A percentile compares a stretch with the other conserved stretches of the same genome.
Conservation (phyloP, 2,888 invertebrate genomes). For the Plebejus melissa region DNA sequence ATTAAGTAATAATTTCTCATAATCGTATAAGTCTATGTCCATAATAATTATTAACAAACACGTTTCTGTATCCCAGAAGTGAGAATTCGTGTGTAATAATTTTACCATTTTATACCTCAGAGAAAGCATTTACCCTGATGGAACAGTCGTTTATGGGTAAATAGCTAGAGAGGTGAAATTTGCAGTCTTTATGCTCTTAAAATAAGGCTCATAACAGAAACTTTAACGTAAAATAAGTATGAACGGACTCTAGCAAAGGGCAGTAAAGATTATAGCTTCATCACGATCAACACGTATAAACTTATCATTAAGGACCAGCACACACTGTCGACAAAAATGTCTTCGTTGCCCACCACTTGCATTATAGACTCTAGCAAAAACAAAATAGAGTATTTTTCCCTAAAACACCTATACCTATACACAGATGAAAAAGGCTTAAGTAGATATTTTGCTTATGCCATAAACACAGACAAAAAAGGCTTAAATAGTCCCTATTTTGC, state of each 20-base stretch:
- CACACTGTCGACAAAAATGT: background rate
- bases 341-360: background rate
- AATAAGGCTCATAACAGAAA: background rate
- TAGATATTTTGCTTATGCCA: background rate
- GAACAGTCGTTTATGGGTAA: background rate
- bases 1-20: conserved; percentile 26
- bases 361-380: background rate
- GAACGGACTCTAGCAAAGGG: background rate
- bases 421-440: too few relatives aligned
- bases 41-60: background rate
- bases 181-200: background rate
- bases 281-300: background rate
- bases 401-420: too few relatives aligned
- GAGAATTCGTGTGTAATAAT: background rate
- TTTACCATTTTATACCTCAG: background rate
- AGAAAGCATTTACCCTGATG: background rate
- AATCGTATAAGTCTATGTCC: background rate
- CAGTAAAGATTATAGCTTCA: conserved; percentile 1
- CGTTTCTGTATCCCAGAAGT: background rate
- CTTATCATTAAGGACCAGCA: background rate
- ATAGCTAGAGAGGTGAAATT: background rate
- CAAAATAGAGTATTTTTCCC: background rate
- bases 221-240: background rate
- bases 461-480: too few relatives aligned
- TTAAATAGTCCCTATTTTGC: background rate